Evolutionary conservation across 37 sponge, comb jelly and placozoan genomes (phyloP).

Genomic region (Aplysina aerophoba): DNA sequence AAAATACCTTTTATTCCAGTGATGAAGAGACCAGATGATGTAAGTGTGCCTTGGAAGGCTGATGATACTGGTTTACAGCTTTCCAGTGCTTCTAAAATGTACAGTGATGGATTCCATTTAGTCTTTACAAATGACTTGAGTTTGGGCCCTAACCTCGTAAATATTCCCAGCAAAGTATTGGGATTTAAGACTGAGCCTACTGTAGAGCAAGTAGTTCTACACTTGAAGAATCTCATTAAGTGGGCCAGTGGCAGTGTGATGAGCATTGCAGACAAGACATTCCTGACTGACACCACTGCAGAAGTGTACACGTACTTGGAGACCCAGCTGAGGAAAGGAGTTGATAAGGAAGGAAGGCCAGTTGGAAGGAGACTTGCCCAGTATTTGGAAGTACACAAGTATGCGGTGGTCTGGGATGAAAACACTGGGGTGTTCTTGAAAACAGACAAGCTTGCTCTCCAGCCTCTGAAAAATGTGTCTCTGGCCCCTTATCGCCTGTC

Average conservation of each 20-base stretch:
- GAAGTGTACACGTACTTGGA: not conserved
- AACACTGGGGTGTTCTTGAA: not conserved
- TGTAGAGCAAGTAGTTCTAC: not conserved
- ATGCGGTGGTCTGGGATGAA: slow-evolving; percentile 6
- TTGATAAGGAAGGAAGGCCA: not conserved
- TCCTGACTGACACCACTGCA: not conserved
- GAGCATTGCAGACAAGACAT: not conserved
- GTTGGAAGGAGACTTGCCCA: not conserved
- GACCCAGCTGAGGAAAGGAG: not conserved
- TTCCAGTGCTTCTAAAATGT: not conserved
- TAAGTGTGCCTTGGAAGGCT: slow-evolving; percentile 9
- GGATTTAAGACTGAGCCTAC: not conserved
- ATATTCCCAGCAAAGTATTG: not conserved
- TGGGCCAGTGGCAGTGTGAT: not conserved
- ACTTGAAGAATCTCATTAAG: not conserved
- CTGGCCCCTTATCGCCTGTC: slow-evolving; percentile 27
- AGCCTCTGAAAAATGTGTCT: not conserved
- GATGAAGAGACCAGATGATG: not conserved
- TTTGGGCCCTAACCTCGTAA: not conserved
- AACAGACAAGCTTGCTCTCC: not conserved
- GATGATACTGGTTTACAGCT: not conserved
- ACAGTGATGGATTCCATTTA: not conserved
- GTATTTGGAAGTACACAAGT: too few relatives aligned
- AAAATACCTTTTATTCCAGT: slow-evolving; percentile 5
- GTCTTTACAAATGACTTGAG: not conserved